phyloP scores from a whole-genome alignment of 2,113 vertebrate genomes.

The Silurus glanis region DNA sequence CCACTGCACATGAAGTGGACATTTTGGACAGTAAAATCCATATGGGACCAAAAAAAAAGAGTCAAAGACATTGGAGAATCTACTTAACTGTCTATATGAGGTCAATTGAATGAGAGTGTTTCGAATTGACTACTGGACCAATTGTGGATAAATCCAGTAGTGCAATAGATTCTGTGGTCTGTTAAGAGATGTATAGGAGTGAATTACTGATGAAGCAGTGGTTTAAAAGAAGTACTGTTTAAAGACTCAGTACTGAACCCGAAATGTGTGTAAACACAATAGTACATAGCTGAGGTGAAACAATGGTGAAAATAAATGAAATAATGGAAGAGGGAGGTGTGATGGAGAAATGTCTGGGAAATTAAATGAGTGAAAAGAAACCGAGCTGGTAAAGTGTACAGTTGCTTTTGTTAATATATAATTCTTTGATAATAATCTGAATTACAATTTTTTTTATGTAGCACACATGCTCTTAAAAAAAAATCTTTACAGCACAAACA shows the following conservation, averaged over 20 bases:
- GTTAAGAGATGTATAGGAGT: conserved; percentile 54
- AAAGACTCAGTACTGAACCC: background rate
- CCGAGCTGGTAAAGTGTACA: conserved; percentile 60
- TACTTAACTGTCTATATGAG: background rate
- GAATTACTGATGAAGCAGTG: conserved; percentile 31
- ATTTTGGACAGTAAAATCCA: conserved; percentile 50
- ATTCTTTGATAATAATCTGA: conserved; percentile 2
- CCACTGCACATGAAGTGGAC: conserved; percentile 37
- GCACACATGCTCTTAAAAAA: background rate
- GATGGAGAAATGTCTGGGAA: conserved; percentile 3
- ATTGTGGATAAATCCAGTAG: conserved; percentile 24
- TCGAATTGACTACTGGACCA: background rate
- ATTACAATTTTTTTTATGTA: conserved; percentile 6
- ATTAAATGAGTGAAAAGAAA: too few relatives aligned
- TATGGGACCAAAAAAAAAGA: conserved; percentile 40
- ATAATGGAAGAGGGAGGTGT: background rate
- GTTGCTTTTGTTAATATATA: conserved; percentile 62
- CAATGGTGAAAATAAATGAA: background rate
- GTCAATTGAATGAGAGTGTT: background rate
- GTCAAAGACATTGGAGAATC: conserved; percentile 11
- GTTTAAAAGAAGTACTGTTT: background rate
- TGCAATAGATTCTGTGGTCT: conserved; percentile 45
- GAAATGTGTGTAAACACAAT: background rate
- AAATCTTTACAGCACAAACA: background rate
- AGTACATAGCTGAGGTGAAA: background rate